These are phyloP conservation scores for Pentamera pediparva DNA, from an alignment of 53 echinoderm and acorn worm genomes.

Conservation along the genomic window DNA sequence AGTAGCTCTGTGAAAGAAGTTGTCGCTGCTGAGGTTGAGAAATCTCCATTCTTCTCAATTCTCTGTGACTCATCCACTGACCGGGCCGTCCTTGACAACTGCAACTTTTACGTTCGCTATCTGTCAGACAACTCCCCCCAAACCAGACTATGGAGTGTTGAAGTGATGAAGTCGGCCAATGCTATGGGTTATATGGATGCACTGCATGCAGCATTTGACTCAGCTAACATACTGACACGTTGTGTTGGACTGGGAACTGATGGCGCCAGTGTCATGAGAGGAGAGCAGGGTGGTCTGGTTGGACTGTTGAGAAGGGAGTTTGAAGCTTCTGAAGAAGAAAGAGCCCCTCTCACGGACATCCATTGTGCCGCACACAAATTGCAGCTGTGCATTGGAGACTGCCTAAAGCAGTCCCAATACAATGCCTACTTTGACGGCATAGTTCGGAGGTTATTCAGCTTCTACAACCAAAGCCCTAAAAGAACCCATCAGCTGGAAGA, in stretches of 20 bases:
- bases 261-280: slow-evolving; percentile 15
- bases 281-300: slow-evolving; percentile 20
- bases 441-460: background rate
- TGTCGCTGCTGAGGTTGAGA: background rate
- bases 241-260: background rate
- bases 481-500: background rate
- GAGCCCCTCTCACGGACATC: background rate
- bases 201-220: background rate
- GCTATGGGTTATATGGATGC: background rate
- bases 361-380: slow-evolving; percentile 7
- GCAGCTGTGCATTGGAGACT: background rate
- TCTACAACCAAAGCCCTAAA: slow-evolving; percentile 17
- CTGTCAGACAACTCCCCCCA: background rate
- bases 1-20: background rate
- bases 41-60: background rate
- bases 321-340: background rate
- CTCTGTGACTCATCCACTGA: slow-evolving; percentile 8
- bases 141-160: background rate
- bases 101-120: background rate
- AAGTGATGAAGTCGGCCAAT: background rate
- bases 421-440: slow-evolving; percentile 7
- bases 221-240: background rate
- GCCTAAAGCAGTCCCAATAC: background rate
- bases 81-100: slow-evolving; percentile 4
- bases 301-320: background rate